Percentiles rank a stretch among this genome's conserved stretches.
Evolutionary conservation across 2,888 invertebrate species (phyloP).

Genomic region (Pyrrhosoma nymphula): DNA sequence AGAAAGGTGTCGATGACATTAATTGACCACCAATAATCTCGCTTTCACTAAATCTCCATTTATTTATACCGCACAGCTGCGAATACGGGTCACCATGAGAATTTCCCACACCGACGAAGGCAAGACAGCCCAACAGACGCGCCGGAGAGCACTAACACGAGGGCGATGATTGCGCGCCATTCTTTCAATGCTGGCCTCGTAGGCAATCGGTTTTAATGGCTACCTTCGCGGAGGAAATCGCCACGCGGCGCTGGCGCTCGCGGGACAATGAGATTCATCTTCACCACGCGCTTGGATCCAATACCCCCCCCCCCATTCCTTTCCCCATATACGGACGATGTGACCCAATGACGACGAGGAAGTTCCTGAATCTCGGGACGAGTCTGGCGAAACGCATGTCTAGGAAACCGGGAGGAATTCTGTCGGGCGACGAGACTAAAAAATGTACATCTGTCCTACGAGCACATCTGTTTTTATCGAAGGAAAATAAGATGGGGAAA

Average conservation of each 20-base stretch:
- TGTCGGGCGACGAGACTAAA: background rate
- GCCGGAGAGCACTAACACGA: background rate
- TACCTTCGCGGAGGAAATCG: background rate
- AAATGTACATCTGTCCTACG: background rate
- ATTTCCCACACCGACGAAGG: background rate
- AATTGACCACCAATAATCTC: background rate
- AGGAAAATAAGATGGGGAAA: background rate
- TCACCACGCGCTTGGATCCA: background rate
- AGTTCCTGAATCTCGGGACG: background rate
- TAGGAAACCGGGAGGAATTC: background rate
- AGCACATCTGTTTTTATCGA: background rate
- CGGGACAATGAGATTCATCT: background rate
- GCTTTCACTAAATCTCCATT: background rate
- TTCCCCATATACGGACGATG: constrained; percentile 19
- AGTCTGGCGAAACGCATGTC: background rate
- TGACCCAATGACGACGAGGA: constrained; percentile 26
- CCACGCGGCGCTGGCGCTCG: too few relatives aligned
- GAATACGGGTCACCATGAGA: background rate
- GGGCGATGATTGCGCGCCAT: background rate
- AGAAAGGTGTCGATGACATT: background rate
- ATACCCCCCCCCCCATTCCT: too few relatives aligned
- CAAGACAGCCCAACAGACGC: background rate
- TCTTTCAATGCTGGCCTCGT: background rate
- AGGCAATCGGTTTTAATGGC: background rate
- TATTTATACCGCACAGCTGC: background rate